Evolutionary conservation across 2,113 vertebrate genomes (phyloP).

Genomic region (Silurus asotus): DNA sequence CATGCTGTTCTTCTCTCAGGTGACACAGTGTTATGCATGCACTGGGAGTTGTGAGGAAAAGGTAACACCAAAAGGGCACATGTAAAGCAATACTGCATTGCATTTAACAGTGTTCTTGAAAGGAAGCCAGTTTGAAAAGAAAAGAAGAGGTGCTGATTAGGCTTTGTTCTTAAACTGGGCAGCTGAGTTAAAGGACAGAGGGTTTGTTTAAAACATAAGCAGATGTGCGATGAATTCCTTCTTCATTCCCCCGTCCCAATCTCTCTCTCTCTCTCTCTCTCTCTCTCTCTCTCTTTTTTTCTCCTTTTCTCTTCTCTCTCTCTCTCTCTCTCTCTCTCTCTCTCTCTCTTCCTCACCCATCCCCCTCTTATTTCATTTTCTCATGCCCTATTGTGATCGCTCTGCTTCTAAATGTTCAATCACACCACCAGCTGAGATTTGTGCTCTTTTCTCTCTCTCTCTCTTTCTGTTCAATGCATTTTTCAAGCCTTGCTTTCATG

Average conservation of each 20-base stretch:
- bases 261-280: background rate
- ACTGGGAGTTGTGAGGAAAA: background rate
- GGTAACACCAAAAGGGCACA: background rate
- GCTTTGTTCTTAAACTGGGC: background rate
- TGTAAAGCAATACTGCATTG: background rate
- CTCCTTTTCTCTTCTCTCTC: background rate
- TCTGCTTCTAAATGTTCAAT: conserved; percentile 15
- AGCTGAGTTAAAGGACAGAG: background rate
- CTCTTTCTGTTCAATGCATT: background rate
- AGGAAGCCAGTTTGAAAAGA: conserved; percentile 17
- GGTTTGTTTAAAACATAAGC: conserved; percentile 11
- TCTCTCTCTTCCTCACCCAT: background rate
- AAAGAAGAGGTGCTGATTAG: conserved; percentile 10
- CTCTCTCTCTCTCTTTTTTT: conserved; percentile 3
- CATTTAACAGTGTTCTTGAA: background rate
- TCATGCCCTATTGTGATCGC: background rate
- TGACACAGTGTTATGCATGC: background rate
- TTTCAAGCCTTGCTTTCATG: background rate
- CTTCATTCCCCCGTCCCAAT: background rate
- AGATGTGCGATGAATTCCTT: conserved; percentile 32
- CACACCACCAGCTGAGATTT: conserved; percentile 11
- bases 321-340: background rate
- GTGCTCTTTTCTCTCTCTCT: background rate
- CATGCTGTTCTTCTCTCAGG: background rate
- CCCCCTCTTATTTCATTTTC: background rate